Evolutionary conservation across 2,888 invertebrate species (phyloP).

Genomic region (Anoplius nigerrimus): DNA sequence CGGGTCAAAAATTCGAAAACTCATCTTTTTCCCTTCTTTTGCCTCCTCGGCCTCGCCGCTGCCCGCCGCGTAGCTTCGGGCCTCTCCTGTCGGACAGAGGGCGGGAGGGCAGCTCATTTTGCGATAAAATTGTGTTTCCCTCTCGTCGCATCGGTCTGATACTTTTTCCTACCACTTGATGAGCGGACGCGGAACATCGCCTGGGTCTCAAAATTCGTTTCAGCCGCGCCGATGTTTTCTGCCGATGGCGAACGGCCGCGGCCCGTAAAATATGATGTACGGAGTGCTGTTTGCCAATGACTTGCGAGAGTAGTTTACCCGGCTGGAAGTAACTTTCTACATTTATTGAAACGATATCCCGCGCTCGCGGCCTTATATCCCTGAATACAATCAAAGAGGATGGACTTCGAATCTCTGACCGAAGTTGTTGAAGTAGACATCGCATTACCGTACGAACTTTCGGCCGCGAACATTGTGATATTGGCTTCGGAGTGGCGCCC

Average conservation of each 20-base stretch:
- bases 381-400: no score
- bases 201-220: no score
- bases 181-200: slow-evolving; percentile 50
- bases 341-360: no score
- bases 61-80: background rate
- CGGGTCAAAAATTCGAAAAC: slow-evolving; percentile 6
- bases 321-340: no score
- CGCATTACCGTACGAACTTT: slow-evolving; percentile 73
- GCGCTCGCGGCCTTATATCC: no score
- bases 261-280: slow-evolving; percentile 22
- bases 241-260: no score
- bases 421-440: slow-evolving; percentile 72
- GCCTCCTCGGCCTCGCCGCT: background rate
- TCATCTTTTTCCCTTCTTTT: slow-evolving; percentile 11
- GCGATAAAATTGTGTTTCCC: no score
- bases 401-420: slow-evolving; percentile 41
- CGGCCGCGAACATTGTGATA: slow-evolving; percentile 71
- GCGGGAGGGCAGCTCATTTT: slow-evolving; percentile 18
- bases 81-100: slow-evolving; percentile 19
- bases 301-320: no score
- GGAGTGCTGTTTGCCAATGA: background rate
- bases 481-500: slow-evolving; percentile 66
- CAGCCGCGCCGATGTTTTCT: no score
- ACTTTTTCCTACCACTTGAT: no score
- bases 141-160: no score